phyloP scores from a whole-genome alignment of 2,888 invertebrate genomes.

The Tetheella fluctuosa region DNA sequence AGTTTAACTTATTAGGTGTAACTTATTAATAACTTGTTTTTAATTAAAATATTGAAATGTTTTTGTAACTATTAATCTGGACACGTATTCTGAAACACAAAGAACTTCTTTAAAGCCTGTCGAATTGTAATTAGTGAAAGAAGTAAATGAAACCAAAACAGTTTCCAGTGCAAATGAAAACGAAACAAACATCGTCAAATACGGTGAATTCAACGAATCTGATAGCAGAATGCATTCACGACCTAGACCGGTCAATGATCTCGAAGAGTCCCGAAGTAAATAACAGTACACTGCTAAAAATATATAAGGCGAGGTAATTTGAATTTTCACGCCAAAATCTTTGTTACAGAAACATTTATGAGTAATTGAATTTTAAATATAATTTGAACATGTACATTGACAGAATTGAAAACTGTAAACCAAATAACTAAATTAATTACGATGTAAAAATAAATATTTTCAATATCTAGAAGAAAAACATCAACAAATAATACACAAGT shows the following conservation, averaged over 20 bases:
- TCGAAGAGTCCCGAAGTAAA: conserved; percentile 34
- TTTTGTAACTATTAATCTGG: neutral
- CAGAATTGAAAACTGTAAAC: too few relatives aligned
- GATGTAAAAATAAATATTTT: too few relatives aligned
- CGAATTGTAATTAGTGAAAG: conserved; percentile 1
- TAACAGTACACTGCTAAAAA: conserved; percentile 40
- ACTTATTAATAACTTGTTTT: too few relatives aligned
- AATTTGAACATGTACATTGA: too few relatives aligned
- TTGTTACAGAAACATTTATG: conserved; percentile 8
- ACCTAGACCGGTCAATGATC: conserved; percentile 52
- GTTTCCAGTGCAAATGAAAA: conserved; percentile 13
- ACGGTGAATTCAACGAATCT: conserved; percentile 1
- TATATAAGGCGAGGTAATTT: conserved; percentile 9
- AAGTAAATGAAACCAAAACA: conserved; percentile 5
- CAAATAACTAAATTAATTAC: too few relatives aligned
- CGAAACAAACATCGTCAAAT: neutral
- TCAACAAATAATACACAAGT: neutral
- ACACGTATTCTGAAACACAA: neutral
- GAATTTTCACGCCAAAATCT: conserved; percentile 2
- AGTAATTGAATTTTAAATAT: neutral
- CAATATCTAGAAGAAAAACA: neutral
- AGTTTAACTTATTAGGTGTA: too few relatives aligned
- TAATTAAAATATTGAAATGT: too few relatives aligned
- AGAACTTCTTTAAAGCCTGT: neutral
- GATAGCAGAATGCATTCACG: conserved; percentile 32